phyloP scores from a whole-genome alignment of 2,888 invertebrate genomes.

The Sympetrum striolatum region DNA sequence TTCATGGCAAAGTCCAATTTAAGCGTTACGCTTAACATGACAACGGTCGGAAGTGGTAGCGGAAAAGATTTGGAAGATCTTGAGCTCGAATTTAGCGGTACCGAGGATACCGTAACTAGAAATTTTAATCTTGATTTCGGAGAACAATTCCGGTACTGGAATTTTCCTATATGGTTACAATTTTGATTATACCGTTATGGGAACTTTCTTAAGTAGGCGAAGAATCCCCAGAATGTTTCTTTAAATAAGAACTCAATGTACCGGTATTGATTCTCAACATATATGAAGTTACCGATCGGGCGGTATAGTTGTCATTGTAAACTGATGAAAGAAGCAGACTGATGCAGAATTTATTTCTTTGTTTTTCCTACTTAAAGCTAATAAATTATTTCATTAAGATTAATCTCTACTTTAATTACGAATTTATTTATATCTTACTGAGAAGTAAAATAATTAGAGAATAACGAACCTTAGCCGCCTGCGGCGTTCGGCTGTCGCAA shows the following conservation, averaged over 20 bases:
- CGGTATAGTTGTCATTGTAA: neutral
- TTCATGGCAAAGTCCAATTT: neutral
- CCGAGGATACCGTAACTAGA: neutral
- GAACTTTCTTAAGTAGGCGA: neutral
- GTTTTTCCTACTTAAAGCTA: too few relatives aligned
- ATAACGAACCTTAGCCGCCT: constrained; percentile 60
- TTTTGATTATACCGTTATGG: neutral
- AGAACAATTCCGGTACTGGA: neutral
- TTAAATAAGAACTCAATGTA: neutral
- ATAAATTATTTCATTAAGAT: neutral
- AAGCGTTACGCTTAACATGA: neutral
- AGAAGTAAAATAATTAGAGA: neutral
- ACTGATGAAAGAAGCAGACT: neutral
- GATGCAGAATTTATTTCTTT: neutral
- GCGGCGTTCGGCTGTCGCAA: constrained; percentile 60
- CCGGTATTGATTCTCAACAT: neutral
- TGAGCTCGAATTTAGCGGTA: neutral
- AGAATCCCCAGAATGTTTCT: neutral
- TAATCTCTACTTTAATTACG: neutral
- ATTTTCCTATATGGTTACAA: neutral
- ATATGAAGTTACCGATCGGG: neutral
- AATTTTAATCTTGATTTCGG: neutral
- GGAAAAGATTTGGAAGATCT: neutral
- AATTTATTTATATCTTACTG: neutral
- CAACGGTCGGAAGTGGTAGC: too few relatives aligned